phyloP scores from a whole-genome alignment of 2,888 invertebrate species.

The Chironomus riparius region DNA sequence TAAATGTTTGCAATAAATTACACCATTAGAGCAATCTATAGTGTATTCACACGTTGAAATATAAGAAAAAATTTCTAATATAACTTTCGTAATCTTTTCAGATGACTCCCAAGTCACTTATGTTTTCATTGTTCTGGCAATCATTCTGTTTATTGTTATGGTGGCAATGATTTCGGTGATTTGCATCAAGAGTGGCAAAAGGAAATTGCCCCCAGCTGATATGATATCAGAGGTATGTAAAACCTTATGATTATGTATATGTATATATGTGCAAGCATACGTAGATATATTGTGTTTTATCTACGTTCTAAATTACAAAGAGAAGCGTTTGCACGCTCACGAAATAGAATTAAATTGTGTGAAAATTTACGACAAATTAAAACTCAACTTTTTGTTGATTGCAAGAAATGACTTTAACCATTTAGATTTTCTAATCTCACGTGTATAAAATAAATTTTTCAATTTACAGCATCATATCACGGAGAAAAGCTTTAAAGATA shows the following conservation, averaged over 20 bases:
- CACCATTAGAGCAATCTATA: not conserved
- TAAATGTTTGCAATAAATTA: not conserved
- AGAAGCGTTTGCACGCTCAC: not conserved
- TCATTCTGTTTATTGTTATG: slow-evolving; percentile 26
- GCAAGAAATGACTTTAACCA: not conserved
- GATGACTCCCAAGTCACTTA: slow-evolving; percentile 27
- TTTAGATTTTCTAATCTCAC: not conserved
- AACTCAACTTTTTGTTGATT: not conserved
- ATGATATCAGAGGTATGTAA: slow-evolving; percentile 27
- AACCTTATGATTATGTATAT: not conserved
- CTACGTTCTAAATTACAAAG: not conserved
- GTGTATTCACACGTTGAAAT: not conserved
- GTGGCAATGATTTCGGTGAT: slow-evolving; percentile 23
- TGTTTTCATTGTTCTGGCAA: slow-evolving; percentile 25
- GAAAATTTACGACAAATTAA: slow-evolving; percentile 8
- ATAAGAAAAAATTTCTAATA: not conserved
- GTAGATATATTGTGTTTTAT: not conserved
- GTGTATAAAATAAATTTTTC: not conserved
- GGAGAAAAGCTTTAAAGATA: slow-evolving; percentile 57
- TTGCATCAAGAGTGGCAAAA: slow-evolving; percentile 26
- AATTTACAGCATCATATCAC: slow-evolving; percentile 38
- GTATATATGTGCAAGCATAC: not conserved
- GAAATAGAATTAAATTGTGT: slow-evolving; percentile 7
- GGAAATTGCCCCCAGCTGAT: slow-evolving; percentile 26
- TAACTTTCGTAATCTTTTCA: slow-evolving; percentile 18